phyloP scores from a whole-genome alignment of 1,140 invertebrate species.

The Babylonia areolata region DNA sequence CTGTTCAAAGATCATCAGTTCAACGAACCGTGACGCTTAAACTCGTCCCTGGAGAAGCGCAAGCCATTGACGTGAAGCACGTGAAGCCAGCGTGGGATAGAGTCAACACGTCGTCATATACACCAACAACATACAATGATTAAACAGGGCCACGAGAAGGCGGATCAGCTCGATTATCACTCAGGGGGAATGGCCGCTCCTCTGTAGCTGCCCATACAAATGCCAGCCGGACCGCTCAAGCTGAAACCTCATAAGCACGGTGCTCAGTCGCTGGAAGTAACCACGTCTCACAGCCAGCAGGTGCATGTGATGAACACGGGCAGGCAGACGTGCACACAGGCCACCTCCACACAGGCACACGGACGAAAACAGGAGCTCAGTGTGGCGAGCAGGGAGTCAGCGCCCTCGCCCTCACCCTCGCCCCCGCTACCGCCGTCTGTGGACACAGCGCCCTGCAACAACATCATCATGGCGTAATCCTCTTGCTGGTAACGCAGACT shows the following conservation, averaged over 20 bases:
- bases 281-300: not conserved
- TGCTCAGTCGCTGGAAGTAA: not conserved
- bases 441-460: too few relatives aligned
- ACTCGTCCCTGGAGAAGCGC: not conserved
- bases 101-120: not conserved
- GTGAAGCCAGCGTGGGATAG: too few relatives aligned
- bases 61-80: not conserved
- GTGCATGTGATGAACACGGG: not conserved
- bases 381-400: not conserved
- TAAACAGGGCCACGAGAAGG: not conserved
- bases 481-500: not conserved
- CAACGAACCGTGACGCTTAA: not conserved
- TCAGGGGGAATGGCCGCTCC: not conserved
- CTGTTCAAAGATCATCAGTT: not conserved
- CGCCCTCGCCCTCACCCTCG: not conserved
- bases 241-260: not conserved
- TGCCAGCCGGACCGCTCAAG: not conserved
- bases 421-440: too few relatives aligned
- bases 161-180: not conserved
- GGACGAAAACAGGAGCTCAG: not conserved
- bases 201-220: not conserved
- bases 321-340: not conserved
- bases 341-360: not conserved
- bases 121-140: not conserved
- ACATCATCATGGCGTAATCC: too few relatives aligned